These are phyloP conservation scores for Platygyra sinensis DNA, from an alignment of 64 coral and sea anemone genomes.

Conservation along the genomic window DNA sequence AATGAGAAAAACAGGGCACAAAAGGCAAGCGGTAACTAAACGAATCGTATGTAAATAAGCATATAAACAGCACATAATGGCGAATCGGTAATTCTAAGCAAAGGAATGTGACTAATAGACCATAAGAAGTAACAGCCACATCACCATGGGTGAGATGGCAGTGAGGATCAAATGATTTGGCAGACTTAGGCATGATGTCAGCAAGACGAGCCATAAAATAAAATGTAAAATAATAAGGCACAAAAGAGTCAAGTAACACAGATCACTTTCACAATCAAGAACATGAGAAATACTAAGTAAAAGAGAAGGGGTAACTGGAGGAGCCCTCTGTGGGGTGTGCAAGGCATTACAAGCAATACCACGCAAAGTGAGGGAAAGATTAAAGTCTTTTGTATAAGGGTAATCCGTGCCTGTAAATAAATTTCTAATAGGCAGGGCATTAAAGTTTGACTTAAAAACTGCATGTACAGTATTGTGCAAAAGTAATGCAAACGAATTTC, in stretches of 20 bases:
- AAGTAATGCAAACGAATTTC: too few species aligned
- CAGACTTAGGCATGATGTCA: background rate
- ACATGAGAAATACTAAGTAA: background rate
- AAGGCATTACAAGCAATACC: slow-evolving; percentile 1
- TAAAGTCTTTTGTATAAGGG: background rate
- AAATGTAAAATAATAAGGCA: slow-evolving; percentile 45
- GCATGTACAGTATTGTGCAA: slow-evolving; percentile 9
- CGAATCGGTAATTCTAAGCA: too few species aligned
- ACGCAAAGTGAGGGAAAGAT: slow-evolving; percentile 7
- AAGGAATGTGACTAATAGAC: too few species aligned
- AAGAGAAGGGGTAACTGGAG: slow-evolving; percentile 9
- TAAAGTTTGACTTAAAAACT: slow-evolving; percentile 8
- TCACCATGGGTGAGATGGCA: too few species aligned
- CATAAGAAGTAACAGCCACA: too few species aligned
- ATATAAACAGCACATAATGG: too few species aligned
- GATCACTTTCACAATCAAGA: background rate
- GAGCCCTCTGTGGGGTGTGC: background rate
- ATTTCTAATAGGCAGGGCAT: background rate
- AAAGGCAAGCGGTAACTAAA: too few species aligned
- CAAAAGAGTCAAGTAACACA: background rate
- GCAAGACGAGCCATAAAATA: slow-evolving; percentile 26
- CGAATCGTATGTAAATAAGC: too few species aligned
- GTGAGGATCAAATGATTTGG: background rate
- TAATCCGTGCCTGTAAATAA: background rate
- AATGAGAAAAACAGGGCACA: too few species aligned